Evolutionary conservation across 1,140 invertebrate genomes (phyloP), one percentile per base, ranked within the genome.

Genomic region (Drosophila simulans): DNA sequence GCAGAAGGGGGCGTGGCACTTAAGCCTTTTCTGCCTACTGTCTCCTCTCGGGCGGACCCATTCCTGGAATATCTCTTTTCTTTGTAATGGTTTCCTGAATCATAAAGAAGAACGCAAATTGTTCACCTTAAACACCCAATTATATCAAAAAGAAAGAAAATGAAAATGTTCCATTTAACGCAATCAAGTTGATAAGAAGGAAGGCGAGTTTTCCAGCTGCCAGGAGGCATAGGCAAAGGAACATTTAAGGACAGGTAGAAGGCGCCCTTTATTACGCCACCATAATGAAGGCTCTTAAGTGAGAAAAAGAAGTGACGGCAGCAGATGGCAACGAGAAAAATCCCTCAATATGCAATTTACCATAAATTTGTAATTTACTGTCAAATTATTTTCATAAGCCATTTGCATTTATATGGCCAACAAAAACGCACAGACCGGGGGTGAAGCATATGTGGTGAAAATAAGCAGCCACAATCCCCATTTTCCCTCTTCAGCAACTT

Each of bases 301-400:
- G 46, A 22, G 59, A 37, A 34, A 56, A 51, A 76, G 11, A 10
- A 22, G 37, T 12, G 52, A 53, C 45, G 51, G 40, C 46, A 59
- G 64, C 79, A 89, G 70, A 77, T 74, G 77, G 66, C 59, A 68
- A 40, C 45, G 57, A 68, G 64, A 77, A 88, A 88, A 88, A 88
- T 82, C 65, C 78, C 64, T 90, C 86, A 90, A 90, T 90, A 90
- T 90, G 86, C 86, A 85, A 88, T 88, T 90, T 83, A 91, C 82
- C 83, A 90, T 90, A 90, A 80, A 91, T 86, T 86, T 83, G 83
- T 83, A 83, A 88, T 91, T 90, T 90, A 86, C 79, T 71, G 77
- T 63, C 79, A 90, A 90, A 86, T 90, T 85, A 90, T 82, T 85
- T 90, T 85, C 81, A 80, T 85, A 90, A 90, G 86, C 81, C 77